These are phyloP conservation scores for Amphiprion ocellaris DNA, from an alignment of 2,113 vertebrate species.

Conservation along the genomic window DNA sequence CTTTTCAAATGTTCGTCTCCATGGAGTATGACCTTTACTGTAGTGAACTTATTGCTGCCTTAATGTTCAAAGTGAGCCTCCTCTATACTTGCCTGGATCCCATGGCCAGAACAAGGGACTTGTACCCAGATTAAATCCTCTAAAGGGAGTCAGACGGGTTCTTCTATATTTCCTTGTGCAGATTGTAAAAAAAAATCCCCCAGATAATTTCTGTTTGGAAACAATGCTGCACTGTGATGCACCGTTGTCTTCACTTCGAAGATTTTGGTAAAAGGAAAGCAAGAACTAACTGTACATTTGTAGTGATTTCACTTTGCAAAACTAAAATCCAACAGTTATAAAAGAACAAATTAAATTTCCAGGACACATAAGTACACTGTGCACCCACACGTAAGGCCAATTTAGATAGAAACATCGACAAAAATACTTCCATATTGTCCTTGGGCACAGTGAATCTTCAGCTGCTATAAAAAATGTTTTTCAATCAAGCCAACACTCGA, in stretches of 20 bases:
- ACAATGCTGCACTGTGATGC: neutral
- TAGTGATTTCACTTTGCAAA: no score
- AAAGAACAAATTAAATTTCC: neutral
- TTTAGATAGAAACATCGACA: no score
- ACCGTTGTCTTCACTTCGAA: neutral
- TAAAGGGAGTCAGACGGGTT: neutral
- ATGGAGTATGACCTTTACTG: slow-evolving; percentile 17
- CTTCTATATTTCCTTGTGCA: slow-evolving; percentile 16
- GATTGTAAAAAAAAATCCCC: neutral
- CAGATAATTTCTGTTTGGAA: neutral
- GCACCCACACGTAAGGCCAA: no score
- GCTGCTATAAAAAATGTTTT: slow-evolving; percentile 20
- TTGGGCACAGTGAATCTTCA: neutral
- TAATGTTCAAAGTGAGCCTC: slow-evolving; percentile 22
- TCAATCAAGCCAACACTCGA: slow-evolving; percentile 5
- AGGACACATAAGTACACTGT: neutral
- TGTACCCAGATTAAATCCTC: slow-evolving; percentile 24
- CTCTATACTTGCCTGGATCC: neutral
- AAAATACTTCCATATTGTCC: neutral
- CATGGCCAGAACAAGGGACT: slow-evolving; percentile 8
- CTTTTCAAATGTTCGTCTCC: slow-evolving; percentile 1
- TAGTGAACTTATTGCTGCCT: slow-evolving; percentile 1
- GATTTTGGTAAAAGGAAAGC: no score
- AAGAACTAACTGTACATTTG: no score
- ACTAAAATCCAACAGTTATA: neutral